Evolutionary conservation across 2,888 invertebrate genomes (phyloP).

Genomic region (Halocaridina rubra): DNA sequence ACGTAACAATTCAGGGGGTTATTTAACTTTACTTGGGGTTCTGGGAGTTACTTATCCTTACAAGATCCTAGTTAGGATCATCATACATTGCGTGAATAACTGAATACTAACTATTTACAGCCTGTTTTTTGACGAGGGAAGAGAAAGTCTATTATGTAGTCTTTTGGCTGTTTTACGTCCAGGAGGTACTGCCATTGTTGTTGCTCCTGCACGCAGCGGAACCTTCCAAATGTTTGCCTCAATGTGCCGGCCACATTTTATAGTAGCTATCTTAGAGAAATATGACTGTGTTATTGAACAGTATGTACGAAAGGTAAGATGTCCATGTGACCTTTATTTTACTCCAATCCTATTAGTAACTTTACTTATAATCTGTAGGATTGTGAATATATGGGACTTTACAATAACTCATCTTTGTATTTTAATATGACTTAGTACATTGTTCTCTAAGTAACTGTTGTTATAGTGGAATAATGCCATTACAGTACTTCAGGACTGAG

Average conservation of each 20-base stretch:
- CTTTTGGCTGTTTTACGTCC: conserved; percentile 43
- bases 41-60: too few relatives aligned
- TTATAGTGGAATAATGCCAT: neutral
- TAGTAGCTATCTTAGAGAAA: conserved; percentile 21
- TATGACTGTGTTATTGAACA: conserved; percentile 33
- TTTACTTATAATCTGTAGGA: too few relatives aligned
- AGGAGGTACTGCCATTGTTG: conserved; percentile 77
- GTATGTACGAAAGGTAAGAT: conserved; percentile 28
- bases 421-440: neutral
- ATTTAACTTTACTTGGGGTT: too few relatives aligned
- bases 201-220: conserved; percentile 81
- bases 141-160: conserved; percentile 32
- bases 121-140: conserved; percentile 46
- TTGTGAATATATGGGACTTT: too few relatives aligned
- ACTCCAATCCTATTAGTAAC: too few relatives aligned
- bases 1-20: too few relatives aligned
- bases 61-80: too few relatives aligned
- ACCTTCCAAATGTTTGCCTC: conserved; percentile 72
- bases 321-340: too few relatives aligned
- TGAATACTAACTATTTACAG: too few relatives aligned
- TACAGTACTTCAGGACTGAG: too few relatives aligned
- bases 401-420: neutral
- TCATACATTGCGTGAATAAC: too few relatives aligned
- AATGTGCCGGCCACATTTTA: conserved; percentile 39
- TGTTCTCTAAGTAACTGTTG: neutral